Percentiles rank a stretch among this genome's conserved stretches.
Evolutionary conservation across 2,797 vertebrate genomes (phyloP).

Genomic region (Argyrosomus regius): DNA sequence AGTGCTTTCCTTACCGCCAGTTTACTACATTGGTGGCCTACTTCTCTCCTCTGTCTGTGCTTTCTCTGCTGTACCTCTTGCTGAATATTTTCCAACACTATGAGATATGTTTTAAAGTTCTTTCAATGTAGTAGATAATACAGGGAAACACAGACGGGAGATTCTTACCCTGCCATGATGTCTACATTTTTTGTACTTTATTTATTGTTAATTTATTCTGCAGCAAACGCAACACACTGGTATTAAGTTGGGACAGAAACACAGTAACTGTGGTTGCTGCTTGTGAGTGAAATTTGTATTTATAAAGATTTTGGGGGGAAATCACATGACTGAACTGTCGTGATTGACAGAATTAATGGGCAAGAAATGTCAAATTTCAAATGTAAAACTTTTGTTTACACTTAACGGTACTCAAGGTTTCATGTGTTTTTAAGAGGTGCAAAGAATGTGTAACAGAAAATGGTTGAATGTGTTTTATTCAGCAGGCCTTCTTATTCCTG

Average conservation of each 20-base stretch:
- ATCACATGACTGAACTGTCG: background rate
- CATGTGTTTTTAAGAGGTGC: conserved; percentile 10
- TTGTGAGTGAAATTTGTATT: conserved; percentile 49
- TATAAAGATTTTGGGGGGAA: conserved; percentile 31
- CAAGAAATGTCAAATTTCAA: conserved; percentile 37
- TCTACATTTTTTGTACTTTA: conserved; percentile 62
- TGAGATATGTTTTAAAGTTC: conserved; percentile 16
- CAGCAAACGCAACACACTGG: conserved; percentile 41
- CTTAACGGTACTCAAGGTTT: conserved; percentile 1
- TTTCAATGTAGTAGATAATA: conserved; percentile 37
- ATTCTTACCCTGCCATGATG: conserved; percentile 42
- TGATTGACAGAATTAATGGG: conserved; percentile 4
- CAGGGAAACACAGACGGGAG: conserved; percentile 19
- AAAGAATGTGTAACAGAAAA: conserved; percentile 48
- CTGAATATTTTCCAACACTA: conserved; percentile 30
- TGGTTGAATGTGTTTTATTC: conserved; percentile 51
- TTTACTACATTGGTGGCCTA: conserved; percentile 29
- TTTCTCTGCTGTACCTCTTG: conserved; percentile 47
- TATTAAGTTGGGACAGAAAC: conserved; percentile 6
- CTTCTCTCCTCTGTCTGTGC: conserved; percentile 41
- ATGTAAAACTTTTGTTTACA: conserved; percentile 43
- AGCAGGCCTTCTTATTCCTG: conserved; percentile 31
- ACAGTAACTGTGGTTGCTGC: conserved; percentile 31
- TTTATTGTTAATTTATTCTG: conserved; percentile 83
- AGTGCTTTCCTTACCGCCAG: conserved; percentile 25